Evolutionary conservation across 2,113 vertebrate genomes (phyloP).

Genomic region (Sinocyclocheilus grahami): DNA sequence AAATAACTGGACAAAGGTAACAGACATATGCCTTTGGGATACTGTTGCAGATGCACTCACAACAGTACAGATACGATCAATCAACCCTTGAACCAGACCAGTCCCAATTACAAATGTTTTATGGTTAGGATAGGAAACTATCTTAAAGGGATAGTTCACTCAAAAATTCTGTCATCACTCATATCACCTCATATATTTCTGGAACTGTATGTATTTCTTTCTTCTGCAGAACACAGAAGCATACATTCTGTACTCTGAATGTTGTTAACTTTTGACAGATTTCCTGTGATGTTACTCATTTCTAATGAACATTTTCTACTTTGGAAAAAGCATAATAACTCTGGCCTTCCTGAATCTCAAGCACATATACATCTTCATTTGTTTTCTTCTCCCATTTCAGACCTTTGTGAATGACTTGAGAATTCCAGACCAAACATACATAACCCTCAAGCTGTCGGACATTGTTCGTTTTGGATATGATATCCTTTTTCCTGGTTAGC

Average conservation of each 20-base stretch:
- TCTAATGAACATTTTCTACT: background rate
- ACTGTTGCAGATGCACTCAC: background rate
- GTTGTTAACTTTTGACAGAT: background rate
- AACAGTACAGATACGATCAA: background rate
- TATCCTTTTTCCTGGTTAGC: slow-evolving; percentile 77
- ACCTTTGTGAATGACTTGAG: slow-evolving; percentile 95
- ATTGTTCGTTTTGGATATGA: slow-evolving; percentile 96
- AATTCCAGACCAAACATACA: slow-evolving; percentile 97
- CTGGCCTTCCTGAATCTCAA: background rate
- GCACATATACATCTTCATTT: background rate
- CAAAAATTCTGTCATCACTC: background rate
- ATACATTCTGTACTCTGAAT: background rate
- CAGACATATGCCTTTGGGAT: background rate
- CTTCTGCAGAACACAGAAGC: background rate
- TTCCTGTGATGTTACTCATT: background rate
- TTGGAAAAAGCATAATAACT: background rate
- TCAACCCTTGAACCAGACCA: background rate
- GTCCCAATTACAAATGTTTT: background rate
- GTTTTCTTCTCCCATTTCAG: slow-evolving; percentile 70
- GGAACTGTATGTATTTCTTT: background rate
- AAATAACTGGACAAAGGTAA: background rate
- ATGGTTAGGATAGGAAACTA: background rate
- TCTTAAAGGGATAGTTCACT: background rate
- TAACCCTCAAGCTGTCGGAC: slow-evolving; percentile 90
- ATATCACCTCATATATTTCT: background rate